Base-by-base conservation (phyloP, 2,797 vertebrate species). In the Pangasius larnaudii region DNA sequence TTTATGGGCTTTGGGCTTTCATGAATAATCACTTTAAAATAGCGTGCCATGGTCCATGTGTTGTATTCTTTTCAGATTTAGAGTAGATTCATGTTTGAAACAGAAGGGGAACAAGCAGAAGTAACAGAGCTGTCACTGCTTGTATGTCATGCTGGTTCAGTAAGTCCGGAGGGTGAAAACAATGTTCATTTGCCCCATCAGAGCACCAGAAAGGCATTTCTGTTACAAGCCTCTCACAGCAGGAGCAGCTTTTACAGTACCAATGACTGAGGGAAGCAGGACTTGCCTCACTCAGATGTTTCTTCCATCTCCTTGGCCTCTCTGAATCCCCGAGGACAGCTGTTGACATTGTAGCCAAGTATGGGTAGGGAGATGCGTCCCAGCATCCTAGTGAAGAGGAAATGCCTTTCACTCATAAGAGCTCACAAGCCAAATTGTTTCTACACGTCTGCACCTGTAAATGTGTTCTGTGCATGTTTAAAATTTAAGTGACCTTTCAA, bases 281-380 rank as follows among this genome's bases (percentile, higher is more conserved):
- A 74, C 83, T 88, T 53, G n/a, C 75, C 72, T n/a, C 39, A 69
- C 83, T 87, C 90, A 88, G 89, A 90, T 93, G 90, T 89, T 91
- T 90, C 72, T 90, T 90, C 84, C 88, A 84, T 89, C 80, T 85
- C 67, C 74, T 86, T 88, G 86, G 90, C 84, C 39, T 87, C 56
- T 71, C 58, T 75, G 39, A 83, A 77, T 89, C 91, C 88, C 90
- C 78, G 71, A 82, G 83, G 86, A 82, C 69, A 83, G n/a, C 36
- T 88, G 67, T 90, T 90, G 88, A 90, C 89, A 81, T 74, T 85
- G 72, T 77, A 92, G 88, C 84, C 89, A 89, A 89, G 84, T 86
- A 89, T 78, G 85, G 86, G 81, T 59, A 53, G 84, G 63, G 77
- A 84, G 30, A 88, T 72, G 86, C 79, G 63, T 74, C 78, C 71